Evolutionary conservation across 2,888 invertebrate genomes (phyloP).

Genomic region (Ochropleura plecta): DNA sequence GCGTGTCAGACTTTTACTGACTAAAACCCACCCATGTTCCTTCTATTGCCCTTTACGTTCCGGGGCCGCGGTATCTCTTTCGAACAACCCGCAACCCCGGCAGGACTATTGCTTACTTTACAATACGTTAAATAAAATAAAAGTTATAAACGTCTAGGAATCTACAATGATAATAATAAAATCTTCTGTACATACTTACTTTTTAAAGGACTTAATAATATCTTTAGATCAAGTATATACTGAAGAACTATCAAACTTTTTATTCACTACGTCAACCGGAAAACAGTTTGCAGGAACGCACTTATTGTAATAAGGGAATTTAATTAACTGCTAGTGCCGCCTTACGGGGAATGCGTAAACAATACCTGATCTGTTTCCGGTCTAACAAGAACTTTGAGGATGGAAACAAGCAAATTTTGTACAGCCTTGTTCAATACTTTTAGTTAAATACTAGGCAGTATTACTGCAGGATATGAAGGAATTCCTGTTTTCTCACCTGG

Average conservation of each 20-base stretch:
- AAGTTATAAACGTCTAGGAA: no score
- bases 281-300: conserved; percentile 8
- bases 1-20: no score
- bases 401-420: conserved; percentile 36
- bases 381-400: conserved; percentile 31
- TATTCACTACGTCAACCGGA: conserved; percentile 3
- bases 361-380: conserved; percentile 43
- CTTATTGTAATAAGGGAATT: conserved; percentile 36
- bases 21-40: no score
- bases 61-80: no score
- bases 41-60: no score
- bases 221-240: no score
- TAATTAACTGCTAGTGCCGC: conserved; percentile 41
- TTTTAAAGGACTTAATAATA: no score
- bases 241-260: conserved; percentile 6
- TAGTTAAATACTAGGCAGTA: conserved; percentile 4
- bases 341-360: conserved; percentile 25
- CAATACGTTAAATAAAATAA: no score
- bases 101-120: no score
- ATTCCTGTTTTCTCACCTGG: conserved; percentile 3
- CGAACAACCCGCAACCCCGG: no score
- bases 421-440: conserved; percentile 13
- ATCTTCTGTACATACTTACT: no score
- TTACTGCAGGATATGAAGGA: background rate
- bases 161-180: no score